These are phyloP conservation scores for Vultur gryphus DNA, from an alignment of 2,797 vertebrate genomes.

Conservation along the genomic window DNA sequence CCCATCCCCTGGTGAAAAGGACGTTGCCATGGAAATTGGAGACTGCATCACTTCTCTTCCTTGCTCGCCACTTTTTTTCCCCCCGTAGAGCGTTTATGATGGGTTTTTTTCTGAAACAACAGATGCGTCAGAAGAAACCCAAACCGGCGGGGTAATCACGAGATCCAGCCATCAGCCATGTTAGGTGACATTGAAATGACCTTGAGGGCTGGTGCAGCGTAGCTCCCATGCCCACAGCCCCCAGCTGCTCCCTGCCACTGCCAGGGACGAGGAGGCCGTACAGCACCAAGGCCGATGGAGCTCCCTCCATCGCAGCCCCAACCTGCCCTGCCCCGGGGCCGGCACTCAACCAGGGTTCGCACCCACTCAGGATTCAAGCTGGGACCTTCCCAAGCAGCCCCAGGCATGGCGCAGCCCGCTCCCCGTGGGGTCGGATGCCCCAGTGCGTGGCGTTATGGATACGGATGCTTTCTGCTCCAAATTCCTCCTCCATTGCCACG, in stretches of 20 bases:
- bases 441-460: rapidly evolving
- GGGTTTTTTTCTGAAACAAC: not conserved
- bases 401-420: rapidly evolving
- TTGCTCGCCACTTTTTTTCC: not conserved
- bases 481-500: not conserved
- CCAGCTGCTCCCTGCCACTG: not conserved
- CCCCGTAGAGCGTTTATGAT: not conserved
- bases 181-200: conserved; percentile 16
- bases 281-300: rapidly evolving
- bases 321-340: not conserved
- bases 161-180: not conserved
- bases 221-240: not conserved
- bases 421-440: rapidly evolving
- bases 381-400: not conserved
- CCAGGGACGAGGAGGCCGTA: rapidly evolving
- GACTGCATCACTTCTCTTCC: conserved; percentile 39
- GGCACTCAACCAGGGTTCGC: rapidly evolving
- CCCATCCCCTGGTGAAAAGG: conserved; percentile 33
- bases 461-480: not conserved
- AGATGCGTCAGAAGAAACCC: conserved; percentile 23
- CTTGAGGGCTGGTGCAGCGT: not conserved
- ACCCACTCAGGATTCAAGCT: not conserved
- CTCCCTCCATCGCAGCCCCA: not conserved
- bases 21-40: conserved; percentile 61
- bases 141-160: not conserved